These are phyloP conservation scores for Euborellia annulipes DNA, from an alignment of 1,140 invertebrate genomes.

Conservation along the genomic window DNA sequence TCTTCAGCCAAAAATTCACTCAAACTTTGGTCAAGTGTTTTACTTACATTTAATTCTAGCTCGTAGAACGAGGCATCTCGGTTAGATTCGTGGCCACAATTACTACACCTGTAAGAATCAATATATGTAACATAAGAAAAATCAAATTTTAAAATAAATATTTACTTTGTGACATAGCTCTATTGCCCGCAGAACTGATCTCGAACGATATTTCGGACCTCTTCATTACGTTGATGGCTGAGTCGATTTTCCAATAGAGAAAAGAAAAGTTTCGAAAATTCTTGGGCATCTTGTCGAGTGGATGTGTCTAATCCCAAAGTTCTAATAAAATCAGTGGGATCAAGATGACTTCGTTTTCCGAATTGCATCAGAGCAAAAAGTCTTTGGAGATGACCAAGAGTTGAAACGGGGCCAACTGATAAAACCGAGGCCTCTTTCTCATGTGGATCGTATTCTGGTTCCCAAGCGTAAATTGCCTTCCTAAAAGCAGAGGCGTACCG, in stretches of 20 bases:
- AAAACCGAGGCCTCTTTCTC: slow-evolving; percentile 25
- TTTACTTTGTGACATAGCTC: slow-evolving; percentile 44
- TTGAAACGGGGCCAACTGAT: slow-evolving; percentile 24
- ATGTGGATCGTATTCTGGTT: slow-evolving; percentile 34
- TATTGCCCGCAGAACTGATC: slow-evolving; percentile 46
- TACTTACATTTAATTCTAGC: slow-evolving; percentile 44
- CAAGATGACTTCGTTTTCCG: slow-evolving; percentile 37
- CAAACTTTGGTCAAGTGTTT: slow-evolving; percentile 42
- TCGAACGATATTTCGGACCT: slow-evolving; percentile 36
- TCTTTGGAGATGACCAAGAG: slow-evolving; percentile 44
- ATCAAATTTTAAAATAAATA: slow-evolving; percentile 6
- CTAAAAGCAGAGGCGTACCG: too few relatives aligned
- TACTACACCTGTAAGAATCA: slow-evolving; percentile 35
- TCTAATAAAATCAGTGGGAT: slow-evolving; percentile 44
- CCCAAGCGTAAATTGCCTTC: slow-evolving; percentile 45
- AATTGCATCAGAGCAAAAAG: slow-evolving; percentile 50
- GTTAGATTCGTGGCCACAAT: slow-evolving; percentile 39
- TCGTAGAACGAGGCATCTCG: slow-evolving; percentile 47
- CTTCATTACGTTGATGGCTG: slow-evolving; percentile 26
- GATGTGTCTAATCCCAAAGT: slow-evolving; percentile 45
- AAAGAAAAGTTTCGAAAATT: slow-evolving; percentile 53
- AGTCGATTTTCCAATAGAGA: slow-evolving; percentile 40
- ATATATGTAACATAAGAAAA: slow-evolving; percentile 14
- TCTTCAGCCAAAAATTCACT: slow-evolving; percentile 47
- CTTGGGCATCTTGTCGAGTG: slow-evolving; percentile 53